A percentile compares a stretch with the other conserved stretches of the same genome.
phyloP scores from a whole-genome alignment of 2,888 invertebrate species.

The Andrena trimmerana region DNA sequence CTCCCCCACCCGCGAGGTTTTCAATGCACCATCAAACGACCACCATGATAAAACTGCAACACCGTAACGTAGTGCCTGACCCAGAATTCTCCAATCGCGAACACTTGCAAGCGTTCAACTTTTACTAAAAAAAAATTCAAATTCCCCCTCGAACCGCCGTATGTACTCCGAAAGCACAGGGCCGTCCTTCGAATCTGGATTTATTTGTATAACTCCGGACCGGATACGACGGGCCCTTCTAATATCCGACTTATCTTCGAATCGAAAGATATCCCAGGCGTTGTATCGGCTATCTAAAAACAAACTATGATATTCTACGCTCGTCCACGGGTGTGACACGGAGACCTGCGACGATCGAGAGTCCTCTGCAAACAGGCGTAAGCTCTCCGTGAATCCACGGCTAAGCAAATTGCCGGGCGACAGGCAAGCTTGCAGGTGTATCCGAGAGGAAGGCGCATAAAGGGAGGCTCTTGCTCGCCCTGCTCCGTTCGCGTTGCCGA shows the following conservation, averaged over 20 bases:
- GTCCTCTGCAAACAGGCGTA: constrained; percentile 70
- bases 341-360: constrained; percentile 62
- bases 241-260: constrained; percentile 71
- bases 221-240: constrained; percentile 66
- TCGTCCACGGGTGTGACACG: constrained; percentile 37
- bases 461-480: neutral
- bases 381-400: constrained; percentile 68
- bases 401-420: constrained; percentile 69
- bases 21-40: constrained; percentile 52
- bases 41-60: constrained; percentile 1
- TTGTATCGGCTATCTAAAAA: constrained; percentile 70
- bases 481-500: neutral
- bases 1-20: constrained; percentile 67
- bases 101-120: neutral
- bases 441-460: constrained; percentile 32
- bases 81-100: neutral
- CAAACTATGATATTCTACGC: constrained; percentile 60
- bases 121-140: neutral
- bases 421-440: constrained; percentile 57
- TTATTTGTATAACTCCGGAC: constrained; percentile 71
- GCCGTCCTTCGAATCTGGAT: constrained; percentile 62
- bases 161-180: constrained; percentile 14
- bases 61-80: neutral
- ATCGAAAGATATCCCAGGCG: constrained; percentile 70
- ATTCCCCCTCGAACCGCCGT: neutral